Percentiles rank a stretch among this genome's conserved stretches.
phyloP scores from a whole-genome alignment of 2,888 invertebrate species.

The Calameuta pallipes region DNA sequence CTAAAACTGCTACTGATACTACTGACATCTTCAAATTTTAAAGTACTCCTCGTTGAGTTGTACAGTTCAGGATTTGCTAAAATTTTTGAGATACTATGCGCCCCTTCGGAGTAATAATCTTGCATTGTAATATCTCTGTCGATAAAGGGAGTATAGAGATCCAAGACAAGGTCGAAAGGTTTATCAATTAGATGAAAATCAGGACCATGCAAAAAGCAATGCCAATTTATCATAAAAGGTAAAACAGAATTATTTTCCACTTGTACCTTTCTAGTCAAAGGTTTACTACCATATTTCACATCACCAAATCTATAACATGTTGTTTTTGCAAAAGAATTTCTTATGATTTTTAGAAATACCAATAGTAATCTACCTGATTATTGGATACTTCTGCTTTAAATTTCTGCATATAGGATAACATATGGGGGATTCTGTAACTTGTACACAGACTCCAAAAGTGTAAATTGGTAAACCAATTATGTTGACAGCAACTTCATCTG shows the following conservation, averaged over 20 bases:
- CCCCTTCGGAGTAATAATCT: not conserved
- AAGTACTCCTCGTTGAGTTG: not conserved
- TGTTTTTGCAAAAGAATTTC: not conserved
- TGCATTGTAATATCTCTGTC: slow-evolving; percentile 2
- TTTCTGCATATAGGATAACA: slow-evolving; percentile 60
- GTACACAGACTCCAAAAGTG: slow-evolving; percentile 57
- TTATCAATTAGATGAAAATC: not conserved
- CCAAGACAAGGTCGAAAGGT: slow-evolving; percentile 47
- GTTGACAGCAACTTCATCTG: slow-evolving; percentile 63
- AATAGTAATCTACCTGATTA: slow-evolving; percentile 46
- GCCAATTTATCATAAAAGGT: slow-evolving; percentile 53
- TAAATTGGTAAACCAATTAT: slow-evolving; percentile 59
- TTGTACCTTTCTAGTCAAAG: slow-evolving; percentile 38
- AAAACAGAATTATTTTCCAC: slow-evolving; percentile 51
- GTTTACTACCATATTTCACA: slow-evolving; percentile 30
- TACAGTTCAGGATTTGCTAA: not conserved
- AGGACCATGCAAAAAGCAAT: slow-evolving; percentile 36
- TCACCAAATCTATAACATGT: slow-evolving; percentile 46
- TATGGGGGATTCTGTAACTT: slow-evolving; percentile 61
- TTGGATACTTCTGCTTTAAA: slow-evolving; percentile 45
- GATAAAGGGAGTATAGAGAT: slow-evolving; percentile 37
- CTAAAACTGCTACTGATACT: not conserved
- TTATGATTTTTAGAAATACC: not conserved
- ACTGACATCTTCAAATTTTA: not conserved
- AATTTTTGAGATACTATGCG: not conserved